Base-by-base conservation (phyloP, 2,113 vertebrate genomes). In the Scomber japonicus region DNA sequence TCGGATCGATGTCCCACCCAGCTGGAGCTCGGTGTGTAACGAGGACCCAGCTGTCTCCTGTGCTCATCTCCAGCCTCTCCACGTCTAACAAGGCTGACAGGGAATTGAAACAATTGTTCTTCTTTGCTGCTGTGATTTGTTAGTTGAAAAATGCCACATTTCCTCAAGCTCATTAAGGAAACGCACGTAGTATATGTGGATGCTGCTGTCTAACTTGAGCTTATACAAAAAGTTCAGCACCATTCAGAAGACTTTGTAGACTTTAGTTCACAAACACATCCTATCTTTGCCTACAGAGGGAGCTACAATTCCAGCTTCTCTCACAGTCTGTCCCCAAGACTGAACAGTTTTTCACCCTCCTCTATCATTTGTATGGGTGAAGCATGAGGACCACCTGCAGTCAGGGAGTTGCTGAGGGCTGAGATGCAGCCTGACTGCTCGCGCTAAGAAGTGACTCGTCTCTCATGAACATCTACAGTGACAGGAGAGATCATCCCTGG, bases 281-380 rank as follows among this genome's bases (percentile, higher is more conserved):
- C 15, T 5, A 10, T 45, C 14, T 4, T 31, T n/a, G 12, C 79
- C 91, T 45, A 61, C 69, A 89, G 87, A 81, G 83, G 84, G 82
- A 40, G 89, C 79, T 80, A 12, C 16, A 61, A 44, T 50, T 68
- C 72, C 71, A 80, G 31, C 13, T 55, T 51, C 14, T 63, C 31
- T 40, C 1, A 10, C 7, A 16, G 4, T 46, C 11, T 61, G 40
- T 11, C 44, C 53, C 30, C 17, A 10, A 54, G 10, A 57, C 30
- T 76, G 48, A 65, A 16, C 51, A 14, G 45, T 27, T 63, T 16
- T 17, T 11, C 46, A 11, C 24, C 46, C 3, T 51, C 60, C n/a
- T 21, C 30, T 27, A 49, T 82, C 64, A 81, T 88, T 83, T 75
- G 62, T 73, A 75, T 83, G 74, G 59, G 27, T 51, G 72, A 84